phyloP scores from a whole-genome alignment of 2,797 vertebrate genomes.

The Rhyacichthys aspro region DNA sequence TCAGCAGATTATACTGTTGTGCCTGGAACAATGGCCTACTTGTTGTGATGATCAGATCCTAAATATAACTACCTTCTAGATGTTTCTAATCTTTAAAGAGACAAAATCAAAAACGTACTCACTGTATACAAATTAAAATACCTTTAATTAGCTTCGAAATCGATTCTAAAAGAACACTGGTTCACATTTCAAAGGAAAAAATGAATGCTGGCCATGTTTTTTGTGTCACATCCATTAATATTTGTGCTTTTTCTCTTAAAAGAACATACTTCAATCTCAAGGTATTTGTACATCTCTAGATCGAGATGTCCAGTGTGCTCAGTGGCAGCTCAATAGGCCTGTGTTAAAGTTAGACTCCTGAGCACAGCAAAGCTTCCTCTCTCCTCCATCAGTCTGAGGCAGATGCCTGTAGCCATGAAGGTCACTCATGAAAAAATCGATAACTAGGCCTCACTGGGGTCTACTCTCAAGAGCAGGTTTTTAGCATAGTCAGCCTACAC shows the following conservation, averaged over 20 bases:
- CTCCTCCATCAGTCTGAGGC: conserved; percentile 34
- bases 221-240: too few species aligned
- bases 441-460: conserved; percentile 48
- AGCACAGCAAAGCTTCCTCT: conserved; percentile 14
- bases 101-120: neutral
- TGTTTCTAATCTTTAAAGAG: conserved; percentile 30
- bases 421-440: conserved; percentile 68
- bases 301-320: neutral
- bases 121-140: too few species aligned
- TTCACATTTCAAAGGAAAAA: too few species aligned
- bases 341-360: conserved; percentile 9
- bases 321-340: neutral
- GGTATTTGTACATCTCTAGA: too few species aligned
- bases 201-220: too few species aligned
- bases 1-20: conserved; percentile 61
- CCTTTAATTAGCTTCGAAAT: too few species aligned
- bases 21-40: conserved; percentile 57
- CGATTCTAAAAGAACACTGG: too few species aligned
- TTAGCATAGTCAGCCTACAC: conserved; percentile 25
- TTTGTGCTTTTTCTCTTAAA: too few species aligned
- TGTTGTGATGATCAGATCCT: conserved; percentile 58
- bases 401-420: conserved; percentile 61
- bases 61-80: conserved; percentile 39
- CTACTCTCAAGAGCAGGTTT: conserved; percentile 35
- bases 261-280: too few species aligned